A percentile compares a stretch with the other conserved stretches of the same genome.
Conservation (phyloP, 2,113 vertebrate species). For the Trachemys scripta region DNA sequence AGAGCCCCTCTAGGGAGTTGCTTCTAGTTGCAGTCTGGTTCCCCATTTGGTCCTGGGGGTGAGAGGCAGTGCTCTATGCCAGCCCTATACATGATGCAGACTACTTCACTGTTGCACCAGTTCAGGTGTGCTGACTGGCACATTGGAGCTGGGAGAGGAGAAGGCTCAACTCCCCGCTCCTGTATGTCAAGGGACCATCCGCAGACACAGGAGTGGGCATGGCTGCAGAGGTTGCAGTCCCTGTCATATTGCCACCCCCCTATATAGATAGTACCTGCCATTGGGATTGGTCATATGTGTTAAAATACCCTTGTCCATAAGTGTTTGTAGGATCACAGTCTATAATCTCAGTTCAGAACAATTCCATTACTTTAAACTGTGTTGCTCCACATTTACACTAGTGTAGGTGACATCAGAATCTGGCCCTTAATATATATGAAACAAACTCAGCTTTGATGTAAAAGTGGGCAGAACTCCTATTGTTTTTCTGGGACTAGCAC, state of each 20-base stretch:
- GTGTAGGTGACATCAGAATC: fast-evolving
- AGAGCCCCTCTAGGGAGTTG: neutral
- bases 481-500: neutral
- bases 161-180: neutral
- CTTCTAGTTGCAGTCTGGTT: neutral
- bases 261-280: neutral
- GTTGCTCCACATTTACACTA: neutral
- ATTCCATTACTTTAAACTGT: fast-evolving
- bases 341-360: neutral
- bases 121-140: neutral
- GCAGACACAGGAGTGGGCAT: neutral
- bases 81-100: fast-evolving
- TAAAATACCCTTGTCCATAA: neutral
- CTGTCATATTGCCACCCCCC: neutral
- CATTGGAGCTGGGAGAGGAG: neutral
- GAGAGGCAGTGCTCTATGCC: neutral
- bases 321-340: neutral
- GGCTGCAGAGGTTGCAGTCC: neutral
- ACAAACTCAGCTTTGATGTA: neutral
- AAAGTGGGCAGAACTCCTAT: neutral
- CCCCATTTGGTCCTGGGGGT: neutral
- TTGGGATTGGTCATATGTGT: fast-evolving
- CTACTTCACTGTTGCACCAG: neutral
- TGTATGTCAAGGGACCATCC: neutral
- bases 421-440: neutral